phyloP scores from a whole-genome alignment of 1,140 invertebrate species.

The Meloidogyne hapla region DNA sequence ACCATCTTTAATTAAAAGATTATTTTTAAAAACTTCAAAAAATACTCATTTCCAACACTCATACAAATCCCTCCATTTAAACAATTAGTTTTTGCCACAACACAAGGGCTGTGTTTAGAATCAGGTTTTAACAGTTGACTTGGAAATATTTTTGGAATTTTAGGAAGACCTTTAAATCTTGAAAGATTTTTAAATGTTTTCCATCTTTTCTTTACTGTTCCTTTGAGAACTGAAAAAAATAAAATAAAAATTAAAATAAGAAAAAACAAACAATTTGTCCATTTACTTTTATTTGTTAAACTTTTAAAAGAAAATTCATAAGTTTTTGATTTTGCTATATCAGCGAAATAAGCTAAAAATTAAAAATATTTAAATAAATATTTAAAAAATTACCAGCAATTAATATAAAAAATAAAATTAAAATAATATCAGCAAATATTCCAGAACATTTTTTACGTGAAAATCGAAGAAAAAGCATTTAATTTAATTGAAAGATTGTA shows the following conservation, averaged over 20 bases:
- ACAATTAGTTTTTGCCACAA: slow-evolving; percentile 22
- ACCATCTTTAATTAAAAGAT: slow-evolving; percentile 33
- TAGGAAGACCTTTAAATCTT: slow-evolving; percentile 3
- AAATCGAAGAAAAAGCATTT: neutral
- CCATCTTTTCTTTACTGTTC: neutral
- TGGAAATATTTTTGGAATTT: slow-evolving; percentile 8
- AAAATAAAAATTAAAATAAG: neutral
- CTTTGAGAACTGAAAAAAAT: neutral
- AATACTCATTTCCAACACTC: slow-evolving; percentile 8
- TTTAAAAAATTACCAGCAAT: neutral
- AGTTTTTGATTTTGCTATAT: neutral
- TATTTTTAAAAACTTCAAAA: neutral
- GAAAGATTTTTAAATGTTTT: neutral
- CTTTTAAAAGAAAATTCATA: neutral
- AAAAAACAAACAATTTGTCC: neutral
- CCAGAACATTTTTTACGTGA: neutral
- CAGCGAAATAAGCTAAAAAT: slow-evolving; percentile 5
- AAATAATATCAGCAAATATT: neutral
- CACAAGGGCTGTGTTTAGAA: slow-evolving; percentile 20
- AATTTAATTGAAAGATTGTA: too few species aligned
- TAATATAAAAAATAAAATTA: neutral
- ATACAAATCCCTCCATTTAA: slow-evolving; percentile 22
- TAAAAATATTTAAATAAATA: neutral
- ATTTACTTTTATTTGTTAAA: slow-evolving; percentile 23
- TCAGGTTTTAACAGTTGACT: neutral